Evolutionary conservation across 2,888 invertebrate species (phyloP), one percentile per base, ranked within the genome.

Genomic region (Drosophila cognata): DNA sequence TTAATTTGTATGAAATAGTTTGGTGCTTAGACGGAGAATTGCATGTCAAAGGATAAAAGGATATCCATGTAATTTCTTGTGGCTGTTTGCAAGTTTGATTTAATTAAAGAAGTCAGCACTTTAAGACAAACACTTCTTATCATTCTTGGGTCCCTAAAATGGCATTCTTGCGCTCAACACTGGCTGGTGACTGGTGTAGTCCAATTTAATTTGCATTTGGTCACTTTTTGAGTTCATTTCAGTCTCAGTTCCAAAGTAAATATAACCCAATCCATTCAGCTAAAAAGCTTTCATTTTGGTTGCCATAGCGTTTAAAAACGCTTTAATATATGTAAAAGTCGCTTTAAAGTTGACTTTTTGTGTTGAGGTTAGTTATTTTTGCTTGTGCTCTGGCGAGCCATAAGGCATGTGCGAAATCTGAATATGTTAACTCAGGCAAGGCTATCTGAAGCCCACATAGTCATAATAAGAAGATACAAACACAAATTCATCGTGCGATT

Each of bases 401-500:
- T 0, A 10, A 21, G 43, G 11, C 11, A 21, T 43, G 2, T 43
- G 43, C 11, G 21, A 21, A 43, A 43, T 11, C 43, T 43, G 59
- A 16, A 21, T 25, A 29, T n/a, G 36, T 31, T 1, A 18, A 31
- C 7, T 29, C 46, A 7, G 50, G 33, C 28, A 31, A 28, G 28
- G 28, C 28, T 55, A 55, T 18, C 59, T 55, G 35, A 59, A 21
- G 51, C 28, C 48, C 62, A 53, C 35, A 50, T 16, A 43, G 43
- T n/a, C 51, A 58, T 62, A 51, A 70, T 60, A 58, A 29, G 65
- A 53, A 50, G 50, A 11, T 25, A 16, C 52, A 61, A 71, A 0
- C 18, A 66, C 36, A 36, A 66, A 74, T 59, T 55, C 55, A 69
- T 66, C 65, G 70, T 55, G 64, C 71, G 74, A 81, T 77, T 74